A percentile compares a stretch with the other conserved stretches of the same genome.
These are phyloP conservation scores for Psittacula echo DNA, from an alignment of 2,797 vertebrate species.

Conservation along the genomic window DNA sequence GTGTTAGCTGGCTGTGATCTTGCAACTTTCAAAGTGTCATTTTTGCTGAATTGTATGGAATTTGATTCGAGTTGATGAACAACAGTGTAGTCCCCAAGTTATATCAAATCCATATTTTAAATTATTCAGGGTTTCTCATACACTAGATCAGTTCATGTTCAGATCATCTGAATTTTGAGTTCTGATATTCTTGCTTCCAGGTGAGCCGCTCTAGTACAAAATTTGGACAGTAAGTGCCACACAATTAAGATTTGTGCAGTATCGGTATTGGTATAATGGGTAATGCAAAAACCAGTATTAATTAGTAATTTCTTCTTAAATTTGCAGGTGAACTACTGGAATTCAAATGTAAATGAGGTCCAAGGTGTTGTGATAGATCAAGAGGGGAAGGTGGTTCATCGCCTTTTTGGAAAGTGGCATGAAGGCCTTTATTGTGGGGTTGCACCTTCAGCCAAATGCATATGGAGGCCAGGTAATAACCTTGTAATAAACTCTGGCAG, in stretches of 20 bases:
- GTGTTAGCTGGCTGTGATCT: not conserved
- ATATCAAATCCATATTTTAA: not conserved
- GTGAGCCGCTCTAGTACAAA: not conserved
- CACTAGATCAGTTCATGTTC: not conserved
- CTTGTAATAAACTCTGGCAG: not conserved
- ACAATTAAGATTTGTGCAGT: not conserved
- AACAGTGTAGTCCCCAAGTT: not conserved
- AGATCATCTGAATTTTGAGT: not conserved
- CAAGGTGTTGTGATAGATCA: constrained; percentile 97
- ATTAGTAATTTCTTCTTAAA: constrained; percentile 3
- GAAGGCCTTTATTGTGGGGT: constrained; percentile 96
- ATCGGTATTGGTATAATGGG: not conserved
- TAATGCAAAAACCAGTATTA: not conserved
- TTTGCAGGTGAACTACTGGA: constrained; percentile 96
- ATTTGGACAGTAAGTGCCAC: not conserved
- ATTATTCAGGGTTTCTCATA: not conserved
- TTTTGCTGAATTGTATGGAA: not conserved
- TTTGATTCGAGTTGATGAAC: not conserved
- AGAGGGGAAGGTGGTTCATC: constrained; percentile 94
- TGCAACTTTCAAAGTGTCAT: not conserved
- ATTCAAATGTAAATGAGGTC: constrained; percentile 95
- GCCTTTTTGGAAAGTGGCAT: constrained; percentile 98
- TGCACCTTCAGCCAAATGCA: constrained; percentile 94
- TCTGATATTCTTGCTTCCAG: not conserved
- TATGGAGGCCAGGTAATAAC: constrained; percentile 94